A percentile compares a stretch with the other conserved stretches of the same genome.
Evolutionary conservation across 1,140 invertebrate species (phyloP).

Genomic region (Drosophila takahashii): DNA sequence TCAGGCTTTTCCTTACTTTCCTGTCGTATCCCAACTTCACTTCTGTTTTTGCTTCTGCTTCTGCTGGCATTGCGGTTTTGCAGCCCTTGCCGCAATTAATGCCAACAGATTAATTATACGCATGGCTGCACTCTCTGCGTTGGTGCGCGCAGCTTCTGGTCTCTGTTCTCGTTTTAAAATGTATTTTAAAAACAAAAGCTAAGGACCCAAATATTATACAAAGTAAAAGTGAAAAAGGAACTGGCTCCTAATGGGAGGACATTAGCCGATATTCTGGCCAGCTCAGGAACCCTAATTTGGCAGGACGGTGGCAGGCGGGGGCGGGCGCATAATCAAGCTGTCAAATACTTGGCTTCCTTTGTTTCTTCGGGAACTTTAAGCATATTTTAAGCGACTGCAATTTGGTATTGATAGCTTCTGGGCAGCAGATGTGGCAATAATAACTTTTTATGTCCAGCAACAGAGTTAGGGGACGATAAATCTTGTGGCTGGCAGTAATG

Average conservation of each 20-base stretch:
- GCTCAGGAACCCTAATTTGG: constrained; percentile 56
- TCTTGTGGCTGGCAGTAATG: constrained; percentile 11
- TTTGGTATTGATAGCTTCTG: constrained; percentile 71
- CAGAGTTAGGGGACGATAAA: constrained; percentile 11
- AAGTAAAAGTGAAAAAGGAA: constrained; percentile 27
- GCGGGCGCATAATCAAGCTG: constrained; percentile 69
- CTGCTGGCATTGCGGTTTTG: constrained; percentile 58
- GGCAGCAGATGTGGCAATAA: constrained; percentile 62
- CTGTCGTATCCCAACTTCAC: not conserved
- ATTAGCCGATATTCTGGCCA: constrained; percentile 50
- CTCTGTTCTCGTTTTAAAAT: constrained; percentile 47
- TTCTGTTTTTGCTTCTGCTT: constrained; percentile 1
- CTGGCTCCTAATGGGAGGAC: constrained; percentile 68
- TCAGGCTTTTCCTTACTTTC: constrained; percentile 45
- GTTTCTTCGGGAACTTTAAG: constrained; percentile 31
- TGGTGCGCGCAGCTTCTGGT: not conserved
- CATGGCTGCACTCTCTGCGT: constrained; percentile 67
- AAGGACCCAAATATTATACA: not conserved
- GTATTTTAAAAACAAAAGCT: constrained; percentile 42
- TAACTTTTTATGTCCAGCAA: constrained; percentile 15
- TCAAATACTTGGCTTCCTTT: constrained; percentile 11
- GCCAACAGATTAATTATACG: constrained; percentile 82
- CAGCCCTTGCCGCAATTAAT: constrained; percentile 77
- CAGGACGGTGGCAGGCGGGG: not conserved
- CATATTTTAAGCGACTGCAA: constrained; percentile 73